These are phyloP conservation scores for Heliocidaris tuberculata DNA, from an alignment of 35 echinoderm and acorn worm species.

Conservation along the genomic window DNA sequence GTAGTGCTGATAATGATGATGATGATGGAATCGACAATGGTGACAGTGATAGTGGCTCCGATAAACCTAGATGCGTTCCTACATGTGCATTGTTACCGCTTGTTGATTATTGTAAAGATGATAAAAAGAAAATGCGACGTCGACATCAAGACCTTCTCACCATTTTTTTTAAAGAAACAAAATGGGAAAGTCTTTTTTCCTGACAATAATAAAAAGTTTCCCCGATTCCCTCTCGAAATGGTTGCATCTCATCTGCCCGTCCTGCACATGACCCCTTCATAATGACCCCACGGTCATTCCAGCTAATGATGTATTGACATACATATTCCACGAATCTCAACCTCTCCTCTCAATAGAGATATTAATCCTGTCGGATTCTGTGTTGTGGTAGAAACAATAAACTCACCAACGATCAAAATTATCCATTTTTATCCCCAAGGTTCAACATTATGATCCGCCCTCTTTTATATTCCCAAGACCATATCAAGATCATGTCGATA, in stretches of 20 bases:
- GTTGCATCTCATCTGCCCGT: background rate
- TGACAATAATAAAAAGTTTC: background rate
- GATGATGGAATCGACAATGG: background rate
- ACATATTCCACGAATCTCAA: constrained; percentile 31
- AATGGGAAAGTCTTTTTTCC: too few relatives aligned
- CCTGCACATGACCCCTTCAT: background rate
- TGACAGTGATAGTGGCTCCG: background rate
- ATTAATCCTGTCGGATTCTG: constrained; percentile 29
- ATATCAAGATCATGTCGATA: background rate
- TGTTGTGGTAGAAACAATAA: constrained; percentile 40
- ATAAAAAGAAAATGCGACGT: too few relatives aligned
- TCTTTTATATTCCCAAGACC: constrained; percentile 4
- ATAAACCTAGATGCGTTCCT: too few relatives aligned
- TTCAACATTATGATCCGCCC: background rate
- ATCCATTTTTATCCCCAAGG: background rate
- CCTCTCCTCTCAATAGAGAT: background rate
- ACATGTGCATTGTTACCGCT: too few relatives aligned
- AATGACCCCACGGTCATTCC: background rate
- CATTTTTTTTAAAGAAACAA: too few relatives aligned
- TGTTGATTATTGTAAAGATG: too few relatives aligned
- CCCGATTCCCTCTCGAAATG: background rate
- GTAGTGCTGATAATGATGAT: background rate
- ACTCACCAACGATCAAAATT: background rate
- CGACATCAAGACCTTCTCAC: too few relatives aligned
- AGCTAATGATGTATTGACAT: constrained; percentile 39